Evolutionary conservation across 2,888 invertebrate genomes (phyloP).

Genomic region (Caradrina clavipalpis): DNA sequence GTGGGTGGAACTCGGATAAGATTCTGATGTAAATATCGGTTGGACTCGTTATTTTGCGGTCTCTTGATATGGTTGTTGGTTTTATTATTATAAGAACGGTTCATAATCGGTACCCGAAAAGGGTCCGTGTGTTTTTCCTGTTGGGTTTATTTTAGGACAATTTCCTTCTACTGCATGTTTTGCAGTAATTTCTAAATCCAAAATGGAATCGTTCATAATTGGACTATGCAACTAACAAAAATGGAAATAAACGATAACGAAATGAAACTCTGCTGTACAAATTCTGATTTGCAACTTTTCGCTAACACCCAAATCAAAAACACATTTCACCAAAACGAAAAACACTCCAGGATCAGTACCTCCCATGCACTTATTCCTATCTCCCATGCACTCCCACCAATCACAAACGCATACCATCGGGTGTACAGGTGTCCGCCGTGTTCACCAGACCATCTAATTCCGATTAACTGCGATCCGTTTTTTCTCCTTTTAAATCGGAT

Average conservation of each 20-base stretch:
- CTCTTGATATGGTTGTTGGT: conserved; percentile 6
- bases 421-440: conserved; percentile 66
- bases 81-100: conserved; percentile 1
- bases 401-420: conserved; percentile 47
- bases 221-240: no score
- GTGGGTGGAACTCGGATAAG: conserved; percentile 47
- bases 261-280: neutral
- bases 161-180: no score
- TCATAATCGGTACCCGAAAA: neutral
- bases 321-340: conserved; percentile 15
- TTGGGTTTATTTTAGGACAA: no score
- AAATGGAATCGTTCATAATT: no score
- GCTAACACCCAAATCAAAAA: conserved; percentile 1
- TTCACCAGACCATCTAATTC: conserved; percentile 82
- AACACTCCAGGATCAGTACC: neutral
- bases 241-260: neutral
- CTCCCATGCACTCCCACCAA: neutral
- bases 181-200: no score
- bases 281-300: neutral
- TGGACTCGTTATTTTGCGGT: conserved; percentile 27
- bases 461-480: conserved; percentile 73
- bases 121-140: no score
- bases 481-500: conserved; percentile 68
- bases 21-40: conserved; percentile 49
- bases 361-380: neutral